Evolutionary conservation across 2,888 invertebrate genomes (phyloP).

Genomic region (Eucera pruinosa): DNA sequence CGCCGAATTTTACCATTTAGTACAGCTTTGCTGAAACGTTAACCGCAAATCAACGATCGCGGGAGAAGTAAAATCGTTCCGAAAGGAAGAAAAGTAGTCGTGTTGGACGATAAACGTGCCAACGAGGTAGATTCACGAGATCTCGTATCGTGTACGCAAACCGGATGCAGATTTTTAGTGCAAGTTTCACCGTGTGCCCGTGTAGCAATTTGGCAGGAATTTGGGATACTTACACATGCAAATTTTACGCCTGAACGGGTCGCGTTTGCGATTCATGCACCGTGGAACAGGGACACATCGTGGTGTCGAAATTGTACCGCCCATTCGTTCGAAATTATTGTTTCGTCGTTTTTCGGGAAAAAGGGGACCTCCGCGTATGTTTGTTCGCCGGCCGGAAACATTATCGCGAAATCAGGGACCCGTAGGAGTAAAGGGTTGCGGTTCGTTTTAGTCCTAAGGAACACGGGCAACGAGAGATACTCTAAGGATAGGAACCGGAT

Average conservation of each 20-base stretch:
- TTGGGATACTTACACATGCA: conserved; percentile 50
- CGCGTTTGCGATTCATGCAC: conserved; percentile 16
- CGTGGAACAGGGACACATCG: conserved; percentile 25
- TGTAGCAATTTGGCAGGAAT: conserved; percentile 57
- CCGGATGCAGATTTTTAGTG: conserved; percentile 46
- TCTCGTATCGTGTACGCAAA: conserved; percentile 14
- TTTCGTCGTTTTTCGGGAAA: conserved; percentile 9
- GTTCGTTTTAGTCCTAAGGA: conserved; percentile 3
- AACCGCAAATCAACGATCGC: no score
- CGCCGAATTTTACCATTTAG: no score
- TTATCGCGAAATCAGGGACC: conserved; percentile 38
- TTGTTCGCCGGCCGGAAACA: background rate
- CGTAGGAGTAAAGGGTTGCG: conserved; percentile 18
- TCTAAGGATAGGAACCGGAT: conserved; percentile 28
- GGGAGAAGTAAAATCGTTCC: no score
- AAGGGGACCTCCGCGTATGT: conserved; percentile 5
- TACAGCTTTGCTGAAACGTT: no score
- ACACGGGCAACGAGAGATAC: conserved; percentile 20
- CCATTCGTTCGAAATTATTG: conserved; percentile 29
- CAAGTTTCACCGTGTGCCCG: conserved; percentile 45
- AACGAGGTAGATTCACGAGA: background rate
- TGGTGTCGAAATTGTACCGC: conserved; percentile 29
- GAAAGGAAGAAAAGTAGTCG: background rate
- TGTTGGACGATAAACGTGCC: background rate
- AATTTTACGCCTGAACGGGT: conserved; percentile 20